Percentiles rank a stretch among this genome's conserved stretches.
phyloP scores from a whole-genome alignment of 2,113 vertebrate genomes.

The Paradoxurus hermaphroditus region DNA sequence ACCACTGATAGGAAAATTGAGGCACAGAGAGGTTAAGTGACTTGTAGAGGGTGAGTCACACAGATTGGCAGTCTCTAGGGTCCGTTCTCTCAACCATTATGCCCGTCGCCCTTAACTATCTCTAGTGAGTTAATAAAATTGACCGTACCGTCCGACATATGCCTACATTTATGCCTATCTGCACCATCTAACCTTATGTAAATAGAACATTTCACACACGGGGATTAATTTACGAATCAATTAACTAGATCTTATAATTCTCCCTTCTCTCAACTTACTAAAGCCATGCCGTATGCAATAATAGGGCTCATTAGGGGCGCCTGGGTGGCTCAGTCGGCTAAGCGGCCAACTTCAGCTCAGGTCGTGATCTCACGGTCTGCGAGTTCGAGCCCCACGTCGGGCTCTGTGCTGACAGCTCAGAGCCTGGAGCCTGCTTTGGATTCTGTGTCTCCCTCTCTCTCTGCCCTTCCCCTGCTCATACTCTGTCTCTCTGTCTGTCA shows the following conservation, averaged over 20 bases:
- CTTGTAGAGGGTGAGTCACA: background rate
- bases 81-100: background rate
- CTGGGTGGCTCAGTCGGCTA: too few relatives aligned
- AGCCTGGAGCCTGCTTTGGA: too few relatives aligned
- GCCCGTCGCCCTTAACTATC: background rate
- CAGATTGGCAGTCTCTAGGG: background rate
- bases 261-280: background rate
- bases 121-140: background rate
- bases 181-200: background rate
- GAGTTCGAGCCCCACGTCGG: too few relatives aligned
- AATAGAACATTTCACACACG: background rate
- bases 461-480: too few relatives aligned
- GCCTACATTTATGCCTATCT: background rate
- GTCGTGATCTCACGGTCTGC: too few relatives aligned
- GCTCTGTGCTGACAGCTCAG: too few relatives aligned
- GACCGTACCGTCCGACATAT: background rate
- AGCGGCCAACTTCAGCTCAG: too few relatives aligned
- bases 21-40: background rate
- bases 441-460: too few relatives aligned
- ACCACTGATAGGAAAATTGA: rapidly evolving
- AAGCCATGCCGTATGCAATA: background rate
- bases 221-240: background rate
- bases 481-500: too few relatives aligned
- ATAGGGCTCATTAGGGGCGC: too few relatives aligned
- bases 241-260: background rate